Conservation (phyloP, 2,888 invertebrate genomes). For the Lissocephala sabroskyi region DNA sequence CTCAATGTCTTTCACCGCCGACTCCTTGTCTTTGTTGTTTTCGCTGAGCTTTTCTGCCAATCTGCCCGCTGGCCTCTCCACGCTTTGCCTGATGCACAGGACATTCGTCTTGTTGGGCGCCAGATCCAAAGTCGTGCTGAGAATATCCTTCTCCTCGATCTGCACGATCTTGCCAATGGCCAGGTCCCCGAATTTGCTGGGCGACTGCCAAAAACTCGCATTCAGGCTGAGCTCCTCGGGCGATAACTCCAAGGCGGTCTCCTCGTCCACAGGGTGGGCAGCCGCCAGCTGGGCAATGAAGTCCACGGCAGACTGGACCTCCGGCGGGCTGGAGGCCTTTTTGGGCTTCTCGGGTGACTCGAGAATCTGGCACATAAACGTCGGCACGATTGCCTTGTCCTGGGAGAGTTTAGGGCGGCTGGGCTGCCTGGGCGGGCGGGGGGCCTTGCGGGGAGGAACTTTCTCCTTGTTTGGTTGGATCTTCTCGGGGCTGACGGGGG, state of each 20-base stretch:
- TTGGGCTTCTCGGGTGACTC: not conserved
- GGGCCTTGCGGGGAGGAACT: too few species aligned
- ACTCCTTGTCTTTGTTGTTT: too few species aligned
- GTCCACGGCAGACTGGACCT: conserved; percentile 56
- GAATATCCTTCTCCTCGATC: conserved; percentile 44
- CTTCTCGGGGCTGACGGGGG: not conserved
- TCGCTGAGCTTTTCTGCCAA: too few species aligned
- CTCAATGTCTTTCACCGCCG: too few species aligned
- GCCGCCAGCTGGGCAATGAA: conserved; percentile 55
- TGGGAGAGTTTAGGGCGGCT: too few species aligned
- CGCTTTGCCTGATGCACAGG: conserved; percentile 43
- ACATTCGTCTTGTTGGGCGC: conserved; percentile 36
- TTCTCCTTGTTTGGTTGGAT: conserved; percentile 32
- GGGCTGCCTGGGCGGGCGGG: too few species aligned
- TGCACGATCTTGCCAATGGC: conserved; percentile 47
- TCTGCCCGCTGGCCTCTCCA: too few species aligned
- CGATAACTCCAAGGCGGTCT: conserved; percentile 42
- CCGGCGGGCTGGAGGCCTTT: conserved; percentile 11
- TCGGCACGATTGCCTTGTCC: too few species aligned
- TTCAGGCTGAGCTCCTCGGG: conserved; percentile 57
- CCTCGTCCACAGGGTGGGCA: conserved; percentile 26
- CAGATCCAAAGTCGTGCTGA: conserved; percentile 46
- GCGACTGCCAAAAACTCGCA: conserved; percentile 35
- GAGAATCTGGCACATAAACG: too few species aligned
- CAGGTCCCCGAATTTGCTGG: conserved; percentile 20